Conservation (phyloP, 2,797 vertebrate genomes). For the Sebastes itinus region DNA sequence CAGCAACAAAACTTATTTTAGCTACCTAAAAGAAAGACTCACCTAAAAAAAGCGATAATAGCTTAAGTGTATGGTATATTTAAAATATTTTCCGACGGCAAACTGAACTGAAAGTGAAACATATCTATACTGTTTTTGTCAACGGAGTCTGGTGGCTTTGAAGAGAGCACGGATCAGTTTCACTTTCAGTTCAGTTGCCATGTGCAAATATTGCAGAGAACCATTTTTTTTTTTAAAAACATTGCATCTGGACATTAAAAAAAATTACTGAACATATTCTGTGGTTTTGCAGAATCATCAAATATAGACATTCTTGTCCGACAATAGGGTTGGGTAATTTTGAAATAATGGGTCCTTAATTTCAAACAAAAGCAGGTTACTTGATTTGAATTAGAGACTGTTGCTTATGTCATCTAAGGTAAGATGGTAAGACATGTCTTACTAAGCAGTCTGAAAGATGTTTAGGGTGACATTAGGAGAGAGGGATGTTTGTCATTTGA, state of each 20-base stretch:
- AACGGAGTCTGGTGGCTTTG: not conserved
- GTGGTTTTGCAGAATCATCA: not conserved
- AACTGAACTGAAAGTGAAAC: not conserved
- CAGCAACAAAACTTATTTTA: too few relatives aligned
- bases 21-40: too few relatives aligned
- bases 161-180: not conserved
- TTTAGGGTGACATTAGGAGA: not conserved
- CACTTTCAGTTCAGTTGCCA: not conserved
- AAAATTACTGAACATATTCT: not conserved
- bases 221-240: too few relatives aligned
- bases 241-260: not conserved
- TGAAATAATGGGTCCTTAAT: not conserved
- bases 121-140: not conserved
- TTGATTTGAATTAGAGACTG: not conserved
- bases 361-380: not conserved
- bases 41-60: not conserved
- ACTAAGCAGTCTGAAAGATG: not conserved
- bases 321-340: not conserved
- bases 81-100: too few relatives aligned
- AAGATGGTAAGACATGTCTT: not conserved
- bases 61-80: not conserved
- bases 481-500: not conserved
- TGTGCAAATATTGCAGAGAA: not conserved
- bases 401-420: not conserved
- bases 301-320: not conserved